These are phyloP conservation scores for Bucorvus abyssinicus DNA, from an alignment of 2,797 vertebrate genomes.

Conservation along the genomic window DNA sequence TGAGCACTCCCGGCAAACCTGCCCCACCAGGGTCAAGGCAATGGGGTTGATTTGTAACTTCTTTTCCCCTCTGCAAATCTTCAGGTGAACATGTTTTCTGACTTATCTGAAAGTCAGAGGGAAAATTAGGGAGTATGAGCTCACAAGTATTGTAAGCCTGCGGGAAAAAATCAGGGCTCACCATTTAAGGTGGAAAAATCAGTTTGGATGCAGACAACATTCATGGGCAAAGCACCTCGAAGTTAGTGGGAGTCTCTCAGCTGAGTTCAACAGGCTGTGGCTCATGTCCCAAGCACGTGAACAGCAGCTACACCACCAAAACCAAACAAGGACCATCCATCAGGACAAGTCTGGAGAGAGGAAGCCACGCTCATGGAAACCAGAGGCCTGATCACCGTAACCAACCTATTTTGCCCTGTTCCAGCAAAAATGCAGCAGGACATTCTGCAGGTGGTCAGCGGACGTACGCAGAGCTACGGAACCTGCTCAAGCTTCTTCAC, in stretches of 20 bases:
- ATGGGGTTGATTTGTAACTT: background rate
- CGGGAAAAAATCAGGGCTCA: rapidly evolving
- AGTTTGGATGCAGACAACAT: background rate
- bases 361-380: background rate
- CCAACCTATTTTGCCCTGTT: background rate
- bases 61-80: background rate
- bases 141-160: background rate
- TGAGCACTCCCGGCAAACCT: background rate
- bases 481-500: background rate
- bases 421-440: background rate
- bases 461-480: background rate
- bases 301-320: background rate
- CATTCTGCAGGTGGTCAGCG: background rate
- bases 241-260: background rate
- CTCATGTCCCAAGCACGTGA: background rate
- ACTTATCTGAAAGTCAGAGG: background rate
- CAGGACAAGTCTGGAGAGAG: background rate
- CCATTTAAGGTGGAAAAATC: background rate
- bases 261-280: background rate
- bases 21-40: background rate
- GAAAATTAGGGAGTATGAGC: background rate
- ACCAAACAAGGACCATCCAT: background rate
- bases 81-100: background rate
- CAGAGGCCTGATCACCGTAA: background rate
- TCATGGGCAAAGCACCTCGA: background rate